Base-by-base conservation (phyloP, 1,140 invertebrate genomes). In the Calephelis nemesis region DNA sequence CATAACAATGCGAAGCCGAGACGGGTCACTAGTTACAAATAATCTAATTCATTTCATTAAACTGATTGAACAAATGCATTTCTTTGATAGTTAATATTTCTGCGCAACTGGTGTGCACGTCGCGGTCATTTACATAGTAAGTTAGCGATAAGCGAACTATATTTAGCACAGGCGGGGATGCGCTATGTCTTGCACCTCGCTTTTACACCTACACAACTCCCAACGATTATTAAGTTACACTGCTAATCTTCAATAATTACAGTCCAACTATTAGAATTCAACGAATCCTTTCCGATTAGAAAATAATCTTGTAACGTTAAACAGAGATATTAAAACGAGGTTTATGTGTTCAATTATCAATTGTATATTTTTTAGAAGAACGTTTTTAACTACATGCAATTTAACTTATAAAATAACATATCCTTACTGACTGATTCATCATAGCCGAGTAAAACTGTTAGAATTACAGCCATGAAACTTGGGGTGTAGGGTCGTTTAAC, bases 41-140 rank as follows among this genome's bases (percentile, higher is more conserved):
- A 58, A 6, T 58, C 10, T 12, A 12, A 39, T 12, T 10, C 11
- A 60, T 54, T 54, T 54, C 7, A 9, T 19, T 30, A 7, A 40
- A 40, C 12, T 30, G 11, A 15, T 30, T 58, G 52, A 58, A 40
- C 30, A 6, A 60, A 60, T 39, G 54, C 30, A 60, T 30, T 40
- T 30, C 39, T 60, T 60, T 60, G 54, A 40, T 60, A 60, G 54
- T 58, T 58, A 58, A 58, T 60, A 12, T 60, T 60, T 60, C 54
- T 45, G 62, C 47, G 84, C 86, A 85, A 82, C 81, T 87, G 84
- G 81, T 75, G 71, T 73, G 77, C 81, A 81, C 83, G 81, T 83
- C 82, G 82, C 85, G 85, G 87, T 88, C 86, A 90, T 90, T 90
- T 88, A 88, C 87, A 89, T 89, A 90, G 81, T 88, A 88, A 88